phyloP scores from a whole-genome alignment of 2,113 vertebrate species.

The Cinclus cinclus region DNA sequence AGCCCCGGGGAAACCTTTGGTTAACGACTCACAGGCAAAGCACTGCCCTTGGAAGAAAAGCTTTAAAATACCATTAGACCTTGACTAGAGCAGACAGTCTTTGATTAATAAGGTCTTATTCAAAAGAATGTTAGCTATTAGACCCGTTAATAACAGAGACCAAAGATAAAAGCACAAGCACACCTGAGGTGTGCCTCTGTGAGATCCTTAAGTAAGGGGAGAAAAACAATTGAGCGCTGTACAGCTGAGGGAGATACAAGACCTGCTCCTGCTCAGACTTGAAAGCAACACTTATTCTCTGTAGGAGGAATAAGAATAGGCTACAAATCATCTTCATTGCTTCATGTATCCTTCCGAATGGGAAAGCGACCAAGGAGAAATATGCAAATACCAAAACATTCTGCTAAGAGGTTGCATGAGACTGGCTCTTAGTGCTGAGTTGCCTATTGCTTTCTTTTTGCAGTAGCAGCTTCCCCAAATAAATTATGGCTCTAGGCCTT shows the following conservation, averaged over 20 bases:
- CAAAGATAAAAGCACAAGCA: neutral
- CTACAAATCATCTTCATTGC: neutral
- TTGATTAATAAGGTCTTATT: constrained; percentile 17
- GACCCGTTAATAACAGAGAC: neutral
- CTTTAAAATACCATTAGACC: neutral
- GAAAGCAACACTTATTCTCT: neutral
- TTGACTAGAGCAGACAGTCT: neutral
- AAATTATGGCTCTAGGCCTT: neutral
- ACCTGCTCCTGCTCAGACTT: neutral
- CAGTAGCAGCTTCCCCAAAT: neutral
- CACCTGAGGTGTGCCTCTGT: neutral
- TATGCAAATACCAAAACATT: neutral
- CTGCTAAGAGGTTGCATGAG: neutral
- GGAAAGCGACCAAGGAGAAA: neutral
- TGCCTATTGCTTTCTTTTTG: neutral
- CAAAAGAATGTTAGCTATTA: neutral
- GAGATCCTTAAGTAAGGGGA: neutral
- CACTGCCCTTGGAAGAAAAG: neutral
- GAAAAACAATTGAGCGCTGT: neutral
- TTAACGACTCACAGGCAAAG: neutral
- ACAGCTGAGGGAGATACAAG: neutral
- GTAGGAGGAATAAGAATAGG: neutral
- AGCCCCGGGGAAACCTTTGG: neutral
- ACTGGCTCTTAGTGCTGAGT: neutral
- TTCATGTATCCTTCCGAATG: neutral